Base-by-base conservation (phyloP, 2,113 vertebrate species). In the Perca fluviatilis region DNA sequence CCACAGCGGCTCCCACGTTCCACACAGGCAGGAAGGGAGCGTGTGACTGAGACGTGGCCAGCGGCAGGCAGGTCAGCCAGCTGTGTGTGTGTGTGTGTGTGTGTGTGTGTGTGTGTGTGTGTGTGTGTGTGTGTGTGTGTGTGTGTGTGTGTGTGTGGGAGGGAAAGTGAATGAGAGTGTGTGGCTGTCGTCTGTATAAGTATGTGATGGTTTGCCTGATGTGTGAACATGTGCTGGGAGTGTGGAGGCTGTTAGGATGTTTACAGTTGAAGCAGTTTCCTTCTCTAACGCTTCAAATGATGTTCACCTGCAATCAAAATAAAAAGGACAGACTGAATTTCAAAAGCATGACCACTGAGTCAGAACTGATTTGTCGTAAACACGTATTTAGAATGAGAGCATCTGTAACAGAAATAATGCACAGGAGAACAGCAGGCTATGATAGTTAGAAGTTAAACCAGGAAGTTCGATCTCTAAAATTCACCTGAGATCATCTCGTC, bases 1-100 rank as follows among this genome's bases (percentile, higher is more conserved):
- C 75, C 89, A 76, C 61, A 71, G 77, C 69, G 80, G 94, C 94
- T 96, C 95, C 93, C 95, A 96, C 95, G 91, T 95, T 94, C 90
- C 89, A 79, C 88, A 79, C 87, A 81, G 84, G 85, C 87, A 90
- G 91, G 88, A 90, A 84, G 80, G 88, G 91, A 94, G 94, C 82
- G 91, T 94, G 94, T 94, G 94, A 94, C 93, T 73, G 85, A 93
- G 92, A 91, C 86, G 81, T 82, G 84, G 90, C 90, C 89, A 89
- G 93, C 90, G 74, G 88, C 89, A 90, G 81, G 89, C 87, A 54
- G 86, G 74, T 58, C 90, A 88, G 84, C 91, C 91, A 91, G 89
- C 89, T 88, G 85, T 85, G 86, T 63, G 81, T 80, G 83, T 30
- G 54, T 80, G 77, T 51, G 81, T 66, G 80, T 30, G 77, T 58